phyloP scores from a whole-genome alignment of 1,140 invertebrate genomes.

The Drosophila mayri region DNA sequence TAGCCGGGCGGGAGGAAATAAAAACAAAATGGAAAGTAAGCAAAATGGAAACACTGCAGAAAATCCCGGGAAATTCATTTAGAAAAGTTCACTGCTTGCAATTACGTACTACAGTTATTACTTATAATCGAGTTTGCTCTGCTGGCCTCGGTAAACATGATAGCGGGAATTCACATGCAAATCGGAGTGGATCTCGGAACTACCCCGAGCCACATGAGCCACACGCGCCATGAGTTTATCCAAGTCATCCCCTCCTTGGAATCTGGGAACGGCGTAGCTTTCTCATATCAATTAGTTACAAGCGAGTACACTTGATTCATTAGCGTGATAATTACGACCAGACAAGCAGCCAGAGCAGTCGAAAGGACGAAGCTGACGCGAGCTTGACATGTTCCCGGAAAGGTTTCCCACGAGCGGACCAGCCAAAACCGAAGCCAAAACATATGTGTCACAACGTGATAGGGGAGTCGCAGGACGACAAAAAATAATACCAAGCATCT shows the following conservation, averaged over 20 bases:
- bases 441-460: slow-evolving; percentile 48
- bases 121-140: slow-evolving; percentile 52
- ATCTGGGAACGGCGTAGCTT: slow-evolving; percentile 52
- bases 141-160: slow-evolving; percentile 1
- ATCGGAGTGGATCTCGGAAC: slow-evolving; percentile 24
- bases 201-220: slow-evolving; percentile 24
- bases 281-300: slow-evolving; percentile 81
- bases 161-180: slow-evolving; percentile 60
- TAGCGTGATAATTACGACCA: slow-evolving; percentile 79
- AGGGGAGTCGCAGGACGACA: background rate
- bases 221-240: slow-evolving; percentile 26
- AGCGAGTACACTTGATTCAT: slow-evolving; percentile 81
- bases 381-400: slow-evolving; percentile 52
- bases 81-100: slow-evolving; percentile 71
- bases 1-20: slow-evolving; percentile 40
- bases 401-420: slow-evolving; percentile 63
- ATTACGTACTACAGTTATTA: slow-evolving; percentile 59
- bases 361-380: slow-evolving; percentile 42
- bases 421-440: slow-evolving; percentile 28
- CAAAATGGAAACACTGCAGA: slow-evolving; percentile 12
- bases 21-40: slow-evolving; percentile 46
- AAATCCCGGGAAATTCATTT: slow-evolving; percentile 70
- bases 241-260: slow-evolving; percentile 33
- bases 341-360: slow-evolving; percentile 28
- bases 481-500: slow-evolving; percentile 64